phyloP scores from a whole-genome alignment of 2,888 invertebrate genomes.

The Caenorhabditis sinica region DNA sequence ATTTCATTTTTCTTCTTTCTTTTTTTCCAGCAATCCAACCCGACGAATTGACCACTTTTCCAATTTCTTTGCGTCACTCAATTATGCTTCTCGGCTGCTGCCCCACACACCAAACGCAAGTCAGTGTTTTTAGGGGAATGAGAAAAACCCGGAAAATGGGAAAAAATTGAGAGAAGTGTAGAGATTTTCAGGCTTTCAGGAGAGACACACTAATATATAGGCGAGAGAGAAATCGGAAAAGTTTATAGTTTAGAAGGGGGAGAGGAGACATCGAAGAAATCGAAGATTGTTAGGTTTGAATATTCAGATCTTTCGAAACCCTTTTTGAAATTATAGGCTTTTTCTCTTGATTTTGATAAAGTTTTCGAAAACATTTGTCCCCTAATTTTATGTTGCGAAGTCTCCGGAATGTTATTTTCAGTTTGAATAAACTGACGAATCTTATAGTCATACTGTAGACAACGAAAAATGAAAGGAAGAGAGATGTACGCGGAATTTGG shows the following conservation, averaged over 20 bases:
- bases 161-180: background rate
- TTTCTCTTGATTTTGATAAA: too few species aligned
- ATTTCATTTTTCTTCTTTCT: background rate
- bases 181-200: constrained; percentile 20
- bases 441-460: background rate
- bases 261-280: background rate
- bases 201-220: background rate
- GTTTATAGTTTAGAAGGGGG: constrained; percentile 7
- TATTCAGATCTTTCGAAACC: too few species aligned
- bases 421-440: background rate
- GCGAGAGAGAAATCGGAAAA: background rate
- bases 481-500: too few species aligned
- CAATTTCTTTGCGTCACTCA: constrained; percentile 61
- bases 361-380: too few species aligned
- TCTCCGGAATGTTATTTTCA: background rate
- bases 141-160: background rate
- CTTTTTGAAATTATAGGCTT: background rate
- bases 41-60: constrained; percentile 44
- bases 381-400: too few species aligned
- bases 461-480: too few species aligned
- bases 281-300: background rate
- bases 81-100: constrained; percentile 38
- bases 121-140: constrained; percentile 27
- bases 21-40: background rate
- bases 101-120: constrained; percentile 22